Percentiles rank a stretch among this genome's conserved stretches.
These are phyloP conservation scores for Anthonomus grandis DNA, from an alignment of 1,140 invertebrate species.

Conservation along the genomic window DNA sequence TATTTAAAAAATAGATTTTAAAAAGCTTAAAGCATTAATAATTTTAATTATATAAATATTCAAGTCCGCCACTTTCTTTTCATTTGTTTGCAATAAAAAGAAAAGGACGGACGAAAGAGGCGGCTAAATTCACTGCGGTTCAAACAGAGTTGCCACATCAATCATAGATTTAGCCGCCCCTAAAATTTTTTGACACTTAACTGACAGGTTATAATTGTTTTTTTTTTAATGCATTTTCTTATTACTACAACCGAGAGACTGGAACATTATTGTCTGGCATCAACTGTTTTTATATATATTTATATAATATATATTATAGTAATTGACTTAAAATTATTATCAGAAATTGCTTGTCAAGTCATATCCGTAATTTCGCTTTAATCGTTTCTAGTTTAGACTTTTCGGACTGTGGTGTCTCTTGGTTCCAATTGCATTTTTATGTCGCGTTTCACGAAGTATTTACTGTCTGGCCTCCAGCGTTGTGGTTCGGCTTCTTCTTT, in stretches of 20 bases:
- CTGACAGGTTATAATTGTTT: too few species aligned
- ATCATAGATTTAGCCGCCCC: background rate
- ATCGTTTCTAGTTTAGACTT: background rate
- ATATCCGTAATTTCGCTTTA: background rate
- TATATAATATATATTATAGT: too few species aligned
- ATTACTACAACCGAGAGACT: background rate
- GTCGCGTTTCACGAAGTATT: constrained; percentile 46
- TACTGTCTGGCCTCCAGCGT: constrained; percentile 44
- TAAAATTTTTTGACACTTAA: too few species aligned
- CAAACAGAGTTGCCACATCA: constrained; percentile 8
- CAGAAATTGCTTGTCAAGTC: too few species aligned
- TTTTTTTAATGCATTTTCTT: too few species aligned
- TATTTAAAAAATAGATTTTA: too few species aligned
- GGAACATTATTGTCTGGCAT: background rate
- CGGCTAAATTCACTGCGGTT: background rate
- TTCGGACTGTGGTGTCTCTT: background rate
- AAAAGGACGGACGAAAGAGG: background rate
- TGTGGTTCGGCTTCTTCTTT: constrained; percentile 41
- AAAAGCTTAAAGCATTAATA: too few species aligned
- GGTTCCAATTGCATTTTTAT: background rate
- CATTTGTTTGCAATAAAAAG: background rate
- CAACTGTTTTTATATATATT: background rate
- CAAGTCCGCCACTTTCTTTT: background rate
- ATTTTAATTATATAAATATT: background rate
- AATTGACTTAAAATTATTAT: too few species aligned